phyloP scores from a whole-genome alignment of 1,140 invertebrate genomes.

The Drosophila cardini region DNA sequence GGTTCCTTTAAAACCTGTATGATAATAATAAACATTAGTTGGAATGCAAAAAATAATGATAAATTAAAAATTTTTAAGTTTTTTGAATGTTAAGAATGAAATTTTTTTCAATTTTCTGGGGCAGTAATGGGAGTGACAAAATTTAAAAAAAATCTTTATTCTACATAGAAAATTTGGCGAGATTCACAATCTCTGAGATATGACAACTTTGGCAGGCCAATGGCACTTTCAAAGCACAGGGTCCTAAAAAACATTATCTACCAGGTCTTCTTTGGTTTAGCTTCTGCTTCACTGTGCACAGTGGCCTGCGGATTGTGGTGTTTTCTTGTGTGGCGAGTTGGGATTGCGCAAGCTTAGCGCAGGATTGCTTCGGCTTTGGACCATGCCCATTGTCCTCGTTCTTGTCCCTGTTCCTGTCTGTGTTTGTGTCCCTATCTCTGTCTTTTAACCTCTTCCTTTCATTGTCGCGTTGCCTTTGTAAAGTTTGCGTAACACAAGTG shows the following conservation, averaged over 20 bases:
- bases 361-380: constrained; percentile 59
- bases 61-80: too few relatives aligned
- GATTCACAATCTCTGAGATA: too few relatives aligned
- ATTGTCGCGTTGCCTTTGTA: neutral
- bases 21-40: too few relatives aligned
- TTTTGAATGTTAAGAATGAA: too few relatives aligned
- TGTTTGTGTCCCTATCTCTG: neutral
- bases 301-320: constrained; percentile 13
- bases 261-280: neutral
- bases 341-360: constrained; percentile 61
- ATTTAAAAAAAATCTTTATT: too few relatives aligned
- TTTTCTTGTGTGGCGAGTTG: constrained; percentile 20
- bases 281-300: neutral
- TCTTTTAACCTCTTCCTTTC: neutral
- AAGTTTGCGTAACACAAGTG: constrained; percentile 48
- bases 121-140: too few relatives aligned
- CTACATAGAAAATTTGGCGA: too few relatives aligned
- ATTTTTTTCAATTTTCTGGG: too few relatives aligned
- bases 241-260: constrained; percentile 29
- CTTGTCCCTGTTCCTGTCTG: neutral
- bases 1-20: too few relatives aligned
- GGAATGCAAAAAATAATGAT: too few relatives aligned
- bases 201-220: too few relatives aligned
- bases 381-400: constrained; percentile 42
- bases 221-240: neutral